Evolutionary conservation across 2,888 invertebrate genomes (phyloP).

Genomic region (Lasius platythorax): DNA sequence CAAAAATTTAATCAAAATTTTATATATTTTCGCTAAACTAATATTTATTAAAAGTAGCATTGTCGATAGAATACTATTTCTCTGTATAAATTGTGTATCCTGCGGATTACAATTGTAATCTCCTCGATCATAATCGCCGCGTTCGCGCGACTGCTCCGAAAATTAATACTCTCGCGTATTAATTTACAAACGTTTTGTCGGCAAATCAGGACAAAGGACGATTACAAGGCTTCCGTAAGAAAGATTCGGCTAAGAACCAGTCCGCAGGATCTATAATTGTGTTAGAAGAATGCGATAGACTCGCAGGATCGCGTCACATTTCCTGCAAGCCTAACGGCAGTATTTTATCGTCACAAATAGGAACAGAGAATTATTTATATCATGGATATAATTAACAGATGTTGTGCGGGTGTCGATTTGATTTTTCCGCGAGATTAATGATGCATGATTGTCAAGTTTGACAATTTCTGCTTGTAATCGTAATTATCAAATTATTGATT

Average conservation of each 20-base stretch:
- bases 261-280: conserved; percentile 66
- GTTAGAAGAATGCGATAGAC: conserved; percentile 68
- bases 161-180: conserved; percentile 40
- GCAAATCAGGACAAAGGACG: conserved; percentile 47
- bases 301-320: conserved; percentile 54
- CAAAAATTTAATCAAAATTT: neutral
- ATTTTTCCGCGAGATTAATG: neutral
- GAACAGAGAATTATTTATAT: neutral
- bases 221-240: conserved; percentile 14
- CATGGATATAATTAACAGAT: neutral
- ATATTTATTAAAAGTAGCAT: neutral
- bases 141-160: conserved; percentile 6
- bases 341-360: neutral
- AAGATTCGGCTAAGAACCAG: conserved; percentile 61
- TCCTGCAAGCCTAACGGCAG: conserved; percentile 43
- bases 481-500: neutral
- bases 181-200: conserved; percentile 22
- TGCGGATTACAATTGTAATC: conserved; percentile 9
- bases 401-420: neutral
- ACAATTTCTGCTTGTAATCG: neutral
- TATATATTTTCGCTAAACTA: neutral
- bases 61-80: neutral
- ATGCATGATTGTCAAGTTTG: neutral
- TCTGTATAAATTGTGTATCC: neutral
- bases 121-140: conserved; percentile 34